Conservation (phyloP, 2,888 invertebrate genomes). For the Odontothrips loti region DNA sequence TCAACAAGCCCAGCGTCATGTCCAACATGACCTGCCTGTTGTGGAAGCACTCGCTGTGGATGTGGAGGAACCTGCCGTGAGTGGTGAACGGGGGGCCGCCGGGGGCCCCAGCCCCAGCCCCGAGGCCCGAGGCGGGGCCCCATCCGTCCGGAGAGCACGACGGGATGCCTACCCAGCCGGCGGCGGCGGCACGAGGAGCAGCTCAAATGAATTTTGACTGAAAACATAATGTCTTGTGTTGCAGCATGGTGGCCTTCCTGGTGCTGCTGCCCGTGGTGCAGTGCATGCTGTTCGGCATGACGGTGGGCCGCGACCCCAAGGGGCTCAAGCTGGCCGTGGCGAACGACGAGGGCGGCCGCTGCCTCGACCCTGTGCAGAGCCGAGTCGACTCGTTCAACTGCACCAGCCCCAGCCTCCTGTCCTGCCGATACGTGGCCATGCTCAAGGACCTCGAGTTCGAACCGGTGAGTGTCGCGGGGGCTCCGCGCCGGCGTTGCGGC, state of each 20-base stretch:
- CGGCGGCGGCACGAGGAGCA: no score
- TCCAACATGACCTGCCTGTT: constrained; percentile 35
- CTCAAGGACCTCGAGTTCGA: constrained; percentile 62
- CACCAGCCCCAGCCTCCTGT: constrained; percentile 43
- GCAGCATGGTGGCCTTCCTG: constrained; percentile 75
- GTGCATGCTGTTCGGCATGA: constrained; percentile 79
- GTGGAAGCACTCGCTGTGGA: constrained; percentile 40
- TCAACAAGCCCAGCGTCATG: not conserved
- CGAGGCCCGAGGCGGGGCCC: no score
- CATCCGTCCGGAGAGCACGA: no score
- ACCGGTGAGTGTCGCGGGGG: constrained; percentile 53
- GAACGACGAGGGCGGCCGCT: constrained; percentile 64
- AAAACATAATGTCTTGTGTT: constrained; percentile 35
- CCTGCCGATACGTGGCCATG: constrained; percentile 56
- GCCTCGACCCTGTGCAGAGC: constrained; percentile 42
- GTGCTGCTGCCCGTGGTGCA: constrained; percentile 80
- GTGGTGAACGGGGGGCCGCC: not conserved
- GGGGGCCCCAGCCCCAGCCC: no score
- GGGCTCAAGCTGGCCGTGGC: constrained; percentile 72
- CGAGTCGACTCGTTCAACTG: constrained; percentile 42
- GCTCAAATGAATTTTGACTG: no score
- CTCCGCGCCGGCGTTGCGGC: no score
- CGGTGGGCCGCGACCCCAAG: constrained; percentile 80
- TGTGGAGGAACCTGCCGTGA: constrained; percentile 40
- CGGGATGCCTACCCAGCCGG: not conserved